Evolutionary conservation across 2,888 invertebrate genomes (phyloP), one percentile per base, ranked within the genome.

Genomic region (Tetheella fluctuosa): DNA sequence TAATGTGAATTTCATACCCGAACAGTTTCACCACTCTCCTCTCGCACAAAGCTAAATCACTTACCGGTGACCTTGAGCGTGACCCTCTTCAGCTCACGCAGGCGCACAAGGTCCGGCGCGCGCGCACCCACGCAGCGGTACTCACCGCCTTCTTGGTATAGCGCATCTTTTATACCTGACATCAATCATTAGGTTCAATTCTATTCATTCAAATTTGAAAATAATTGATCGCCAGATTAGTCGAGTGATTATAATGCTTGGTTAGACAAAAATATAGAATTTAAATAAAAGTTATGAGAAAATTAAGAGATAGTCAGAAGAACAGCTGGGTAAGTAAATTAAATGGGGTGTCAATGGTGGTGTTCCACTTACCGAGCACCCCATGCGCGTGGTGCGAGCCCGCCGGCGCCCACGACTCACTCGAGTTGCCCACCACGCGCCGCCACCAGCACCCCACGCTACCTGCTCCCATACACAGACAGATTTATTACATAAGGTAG

Each of bases 71-170:
- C 91, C 53, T 81, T 79, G 12, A 91, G 76, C 0, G 91, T 90
- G 66, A 92, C 90, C 3, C 91, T 69, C 71, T 92, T 91, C 17
- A 93, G 80, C 56, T 93, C 92, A 5, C 83, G 70, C 53, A 92
- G 74, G 0, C 88, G 81, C 76, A 81, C 77, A 54, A 86, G 79
- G 60, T 91, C 91, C 0, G 88, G 83, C 0, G 82, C 89, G 1
- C 88, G 81, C 23, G 91, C 88, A 0, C 93, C 95, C 37, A 96
- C 95, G 84, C 97, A 97, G 42, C 96, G 94, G 83, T 97, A 96
- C 83, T 96, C 96, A 0, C 96, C 96, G 4, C 95, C 96, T 73
- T 96, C 96, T 78, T 96, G 96, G 82, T 96, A 96, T 58, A 96
- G 83, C 28, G 96, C 96, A 61, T 95, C 95, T 68, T 95, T 95